Evolutionary conservation across 2,888 invertebrate species (phyloP).

Genomic region (Dascillus cervinus): DNA sequence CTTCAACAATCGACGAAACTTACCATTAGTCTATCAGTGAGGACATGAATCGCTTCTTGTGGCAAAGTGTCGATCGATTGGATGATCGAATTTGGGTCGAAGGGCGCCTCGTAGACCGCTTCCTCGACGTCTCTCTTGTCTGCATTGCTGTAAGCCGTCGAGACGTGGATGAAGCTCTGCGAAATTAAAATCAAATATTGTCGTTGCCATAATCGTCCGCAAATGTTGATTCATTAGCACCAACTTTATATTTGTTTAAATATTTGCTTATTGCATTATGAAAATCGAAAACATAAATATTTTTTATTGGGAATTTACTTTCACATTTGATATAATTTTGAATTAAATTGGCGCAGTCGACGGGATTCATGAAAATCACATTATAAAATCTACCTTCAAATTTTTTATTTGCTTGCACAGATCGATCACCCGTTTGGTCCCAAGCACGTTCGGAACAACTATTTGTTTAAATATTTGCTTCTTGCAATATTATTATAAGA

Average conservation of each 20-base stretch:
- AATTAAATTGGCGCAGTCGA: too few species aligned
- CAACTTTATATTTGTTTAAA: too few species aligned
- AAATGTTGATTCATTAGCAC: too few species aligned
- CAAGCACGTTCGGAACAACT: slow-evolving; percentile 81
- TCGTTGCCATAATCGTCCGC: too few species aligned
- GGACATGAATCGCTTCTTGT: slow-evolving; percentile 50
- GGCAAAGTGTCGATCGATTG: slow-evolving; percentile 56
- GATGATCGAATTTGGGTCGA: slow-evolving; percentile 55
- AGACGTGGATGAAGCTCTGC: slow-evolving; percentile 79
- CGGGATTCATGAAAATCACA: too few species aligned
- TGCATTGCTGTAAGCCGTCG: slow-evolving; percentile 95
- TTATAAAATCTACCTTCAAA: slow-evolving; percentile 63
- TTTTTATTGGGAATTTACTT: too few species aligned
- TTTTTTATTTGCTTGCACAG: slow-evolving; percentile 74
- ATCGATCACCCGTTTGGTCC: slow-evolving; percentile 75
- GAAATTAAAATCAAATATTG: too few species aligned
- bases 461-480: slow-evolving; percentile 82
- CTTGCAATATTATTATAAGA: too few species aligned
- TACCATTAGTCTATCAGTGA: slow-evolving; percentile 53
- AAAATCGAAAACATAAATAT: too few species aligned
- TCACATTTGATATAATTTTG: too few species aligned
- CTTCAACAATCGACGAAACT: slow-evolving; percentile 11
- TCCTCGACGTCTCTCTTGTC: slow-evolving; percentile 75
- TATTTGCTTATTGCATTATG: too few species aligned
- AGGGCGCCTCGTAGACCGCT: slow-evolving; percentile 67